Base-by-base conservation (phyloP, 2,888 invertebrate genomes). In the Dolichopus griseipennis region DNA sequence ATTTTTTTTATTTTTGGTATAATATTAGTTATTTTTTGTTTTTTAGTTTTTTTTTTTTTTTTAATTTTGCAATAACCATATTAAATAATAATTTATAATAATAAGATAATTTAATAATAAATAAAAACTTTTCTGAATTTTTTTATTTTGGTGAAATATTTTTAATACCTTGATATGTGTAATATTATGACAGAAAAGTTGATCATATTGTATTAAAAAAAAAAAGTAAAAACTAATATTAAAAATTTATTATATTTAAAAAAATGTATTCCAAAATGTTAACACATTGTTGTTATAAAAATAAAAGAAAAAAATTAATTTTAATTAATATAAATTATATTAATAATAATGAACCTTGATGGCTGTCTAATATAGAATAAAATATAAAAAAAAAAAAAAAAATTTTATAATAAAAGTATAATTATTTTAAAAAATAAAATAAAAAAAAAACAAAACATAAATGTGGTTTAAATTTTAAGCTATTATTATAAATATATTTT, bases 261-360 rank as follows among this genome's bases (percentile, higher is more conserved):
- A 43, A 52, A 18, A 37, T 18, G 18, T 18, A 52, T 18, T 52
- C 52, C 15, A 52, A 52, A 52, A 52, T 52, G 52, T 52, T 52
- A 52, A 52, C 52, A 52, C 52, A 52, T 52, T 52, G 52, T 52
- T 52, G 52, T 52, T 52, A 52, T 52, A 52, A 52, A 52, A 52
- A 12, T 52, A 27, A 27, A 27, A 27, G 27, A 27, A 27, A 27
- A 27, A 27, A 27, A 27, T 27, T 27, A 4, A 27, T 27, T 27
- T 27, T 27, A 27, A 27, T 27, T 27, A 27, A 27, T 52, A 18
- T 52, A 18, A 52, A 52, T 52, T 18, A 52, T n/a, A 52, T 52
- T 52, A 52, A 52, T n/a, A 52, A 18, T 12, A 52, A 52, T 52
- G 12, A 37, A 37, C 37, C 37, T 52, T 52, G 52, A 52, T 52